phyloP scores from a whole-genome alignment of 2,797 vertebrate genomes.

The Sebastes steindachneri region DNA sequence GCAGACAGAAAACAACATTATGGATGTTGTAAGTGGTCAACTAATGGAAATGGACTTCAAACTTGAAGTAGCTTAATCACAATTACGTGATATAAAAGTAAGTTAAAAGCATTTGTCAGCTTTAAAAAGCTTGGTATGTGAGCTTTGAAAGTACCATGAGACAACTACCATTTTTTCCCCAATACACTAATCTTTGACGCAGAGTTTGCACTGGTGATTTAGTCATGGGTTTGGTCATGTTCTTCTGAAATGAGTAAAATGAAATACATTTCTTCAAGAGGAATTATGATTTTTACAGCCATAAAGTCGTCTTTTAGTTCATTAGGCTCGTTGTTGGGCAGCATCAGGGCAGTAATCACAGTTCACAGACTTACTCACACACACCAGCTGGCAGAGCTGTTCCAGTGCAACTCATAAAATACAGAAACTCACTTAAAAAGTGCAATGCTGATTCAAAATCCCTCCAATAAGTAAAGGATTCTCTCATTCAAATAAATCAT shows the following conservation, averaged over 20 bases:
- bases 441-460: neutral
- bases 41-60: neutral
- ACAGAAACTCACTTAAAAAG: conserved; percentile 9
- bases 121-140: neutral
- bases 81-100: neutral
- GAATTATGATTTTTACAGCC: neutral
- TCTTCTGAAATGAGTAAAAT: neutral
- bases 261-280: neutral
- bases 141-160: neutral
- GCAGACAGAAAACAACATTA: conserved; percentile 12
- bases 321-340: conserved; percentile 43
- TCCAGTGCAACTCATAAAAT: conserved; percentile 11
- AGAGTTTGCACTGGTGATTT: neutral
- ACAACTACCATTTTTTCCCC: neutral
- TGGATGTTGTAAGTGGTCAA: neutral
- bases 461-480: conserved; percentile 4
- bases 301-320: conserved; percentile 8
- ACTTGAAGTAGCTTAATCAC: neutral
- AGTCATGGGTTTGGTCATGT: neutral
- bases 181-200: neutral
- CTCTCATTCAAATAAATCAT: conserved; percentile 11
- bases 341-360: conserved; percentile 47
- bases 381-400: conserved; percentile 43
- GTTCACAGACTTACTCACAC: conserved; percentile 21
- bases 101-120: neutral